Evolutionary conservation across 2,113 vertebrate genomes (phyloP).

Genomic region (Danio rerio): DNA sequence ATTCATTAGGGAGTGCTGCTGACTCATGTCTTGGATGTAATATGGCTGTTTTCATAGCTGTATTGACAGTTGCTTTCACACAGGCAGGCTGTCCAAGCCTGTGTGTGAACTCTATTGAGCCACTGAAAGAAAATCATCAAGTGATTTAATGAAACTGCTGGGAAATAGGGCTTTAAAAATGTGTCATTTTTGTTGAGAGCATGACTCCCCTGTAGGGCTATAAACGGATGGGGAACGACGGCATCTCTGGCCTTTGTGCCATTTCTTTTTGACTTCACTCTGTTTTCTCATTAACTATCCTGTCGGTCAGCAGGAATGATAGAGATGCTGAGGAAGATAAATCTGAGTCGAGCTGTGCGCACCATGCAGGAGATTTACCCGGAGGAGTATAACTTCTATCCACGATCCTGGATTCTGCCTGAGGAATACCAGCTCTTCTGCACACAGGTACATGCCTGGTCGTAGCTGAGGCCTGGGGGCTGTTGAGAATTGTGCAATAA

Average conservation of each 20-base stretch:
- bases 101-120: neutral
- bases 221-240: neutral
- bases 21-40: conserved; percentile 27
- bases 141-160: conserved; percentile 18
- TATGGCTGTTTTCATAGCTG: conserved; percentile 35
- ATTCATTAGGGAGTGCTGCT: conserved; percentile 2
- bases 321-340: conserved; percentile 92
- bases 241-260: neutral
- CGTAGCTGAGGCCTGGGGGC: too few relatives aligned
- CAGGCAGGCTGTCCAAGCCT: neutral
- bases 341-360: conserved; percentile 89
- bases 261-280: neutral
- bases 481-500: too few relatives aligned
- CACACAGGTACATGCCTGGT: conserved; percentile 78
- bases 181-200: neutral
- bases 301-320: conserved; percentile 85
- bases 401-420: conserved; percentile 95
- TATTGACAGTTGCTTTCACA: conserved; percentile 34
- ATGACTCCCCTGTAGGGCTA: neutral
- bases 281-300: neutral
- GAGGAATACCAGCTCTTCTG: conserved; percentile 90
- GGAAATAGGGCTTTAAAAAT: neutral
- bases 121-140: neutral
- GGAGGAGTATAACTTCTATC: conserved; percentile 95
- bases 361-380: conserved; percentile 95